Percentiles rank a stretch among this genome's conserved stretches.
These are phyloP conservation scores for Sarcophaga caerulescens DNA, from an alignment of 2,888 invertebrate species.

Conservation along the genomic window DNA sequence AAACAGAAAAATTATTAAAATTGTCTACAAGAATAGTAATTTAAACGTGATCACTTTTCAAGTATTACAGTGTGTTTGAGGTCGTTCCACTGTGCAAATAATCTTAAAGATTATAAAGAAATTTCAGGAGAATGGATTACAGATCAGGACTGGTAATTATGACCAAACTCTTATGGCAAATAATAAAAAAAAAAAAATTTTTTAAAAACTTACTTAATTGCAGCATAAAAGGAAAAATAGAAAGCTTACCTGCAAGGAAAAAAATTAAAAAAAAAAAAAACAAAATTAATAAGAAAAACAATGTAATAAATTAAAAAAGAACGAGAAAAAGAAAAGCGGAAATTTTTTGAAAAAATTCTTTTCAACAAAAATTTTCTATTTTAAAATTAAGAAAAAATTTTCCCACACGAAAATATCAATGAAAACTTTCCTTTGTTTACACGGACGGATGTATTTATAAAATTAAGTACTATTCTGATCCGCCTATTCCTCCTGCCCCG, in stretches of 20 bases:
- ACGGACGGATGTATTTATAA: conserved; percentile 18
- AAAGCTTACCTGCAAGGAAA: conserved; percentile 61
- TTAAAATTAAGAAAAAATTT: neutral
- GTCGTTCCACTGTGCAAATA: too few species aligned
- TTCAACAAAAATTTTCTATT: neutral
- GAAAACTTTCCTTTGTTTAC: conserved; percentile 39
- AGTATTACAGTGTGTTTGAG: too few species aligned
- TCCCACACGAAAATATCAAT: neutral
- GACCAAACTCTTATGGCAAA: too few species aligned
- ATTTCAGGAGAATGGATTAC: too few species aligned
- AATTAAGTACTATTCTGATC: too few species aligned
- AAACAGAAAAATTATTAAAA: too few species aligned
- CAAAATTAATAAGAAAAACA: conserved; percentile 34
- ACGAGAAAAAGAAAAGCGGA: neutral
- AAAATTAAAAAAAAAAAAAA: conserved; percentile 4
- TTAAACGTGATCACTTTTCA: too few species aligned
- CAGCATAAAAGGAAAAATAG: neutral
- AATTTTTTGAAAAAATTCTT: neutral
- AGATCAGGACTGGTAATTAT: too few species aligned
- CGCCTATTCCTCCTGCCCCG: neutral
- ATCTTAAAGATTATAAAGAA: too few species aligned
- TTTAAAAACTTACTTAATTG: conserved; percentile 22
- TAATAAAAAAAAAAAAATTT: neutral
- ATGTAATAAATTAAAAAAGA: conserved; percentile 1
- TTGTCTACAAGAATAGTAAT: too few species aligned